Evolutionary conservation across 2,888 invertebrate genomes (phyloP).

Genomic region (Morpho achilles): DNA sequence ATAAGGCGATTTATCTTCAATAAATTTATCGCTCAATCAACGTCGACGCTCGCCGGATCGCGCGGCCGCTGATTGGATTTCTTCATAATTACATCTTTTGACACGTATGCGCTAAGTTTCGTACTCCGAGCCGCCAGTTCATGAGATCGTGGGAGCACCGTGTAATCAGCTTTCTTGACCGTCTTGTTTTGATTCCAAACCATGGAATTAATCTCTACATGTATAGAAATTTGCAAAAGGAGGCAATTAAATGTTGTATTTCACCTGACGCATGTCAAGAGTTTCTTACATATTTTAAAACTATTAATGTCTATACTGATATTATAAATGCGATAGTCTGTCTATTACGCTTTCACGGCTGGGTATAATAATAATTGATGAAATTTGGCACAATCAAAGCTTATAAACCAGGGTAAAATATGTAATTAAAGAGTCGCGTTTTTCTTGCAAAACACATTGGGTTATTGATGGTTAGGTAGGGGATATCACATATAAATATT

Average conservation of each 20-base stretch:
- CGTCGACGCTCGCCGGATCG: constrained; percentile 40
- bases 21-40: constrained; percentile 71
- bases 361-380: too few relatives aligned
- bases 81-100: constrained; percentile 79
- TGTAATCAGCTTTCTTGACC: constrained; percentile 74
- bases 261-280: too few relatives aligned
- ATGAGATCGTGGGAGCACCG: constrained; percentile 76
- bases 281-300: too few relatives aligned
- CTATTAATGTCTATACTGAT: too few relatives aligned
- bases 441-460: too few relatives aligned
- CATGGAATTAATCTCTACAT: constrained; percentile 45
- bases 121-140: constrained; percentile 67
- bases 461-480: too few relatives aligned
- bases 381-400: too few relatives aligned
- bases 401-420: too few relatives aligned
- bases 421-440: too few relatives aligned
- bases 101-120: constrained; percentile 76
- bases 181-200: constrained; percentile 66
- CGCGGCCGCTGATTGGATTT: constrained; percentile 71
- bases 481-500: too few relatives aligned
- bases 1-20: constrained; percentile 68
- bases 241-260: background rate
- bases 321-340: too few relatives aligned
- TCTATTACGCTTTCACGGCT: too few relatives aligned
- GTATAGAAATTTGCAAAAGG: constrained; percentile 22